Evolutionary conservation across 2,797 vertebrate species (phyloP).

Genomic region (Cyprinodon diabolis): DNA sequence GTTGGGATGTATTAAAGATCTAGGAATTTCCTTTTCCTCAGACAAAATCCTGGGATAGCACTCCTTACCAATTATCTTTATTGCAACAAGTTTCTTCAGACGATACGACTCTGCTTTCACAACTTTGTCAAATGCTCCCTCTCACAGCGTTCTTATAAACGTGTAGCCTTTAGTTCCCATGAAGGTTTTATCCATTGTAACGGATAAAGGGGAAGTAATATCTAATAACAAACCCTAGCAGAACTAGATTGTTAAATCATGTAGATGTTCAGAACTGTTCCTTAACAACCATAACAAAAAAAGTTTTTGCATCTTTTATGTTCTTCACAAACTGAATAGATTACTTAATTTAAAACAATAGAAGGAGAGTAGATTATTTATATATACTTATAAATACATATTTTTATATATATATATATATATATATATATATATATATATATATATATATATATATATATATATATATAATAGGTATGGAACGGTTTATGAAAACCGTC

Average conservation of each 20-base stretch:
- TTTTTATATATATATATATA: too few relatives aligned
- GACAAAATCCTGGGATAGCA: not conserved
- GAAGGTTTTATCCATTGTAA: conserved; percentile 7
- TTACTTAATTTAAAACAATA: not conserved
- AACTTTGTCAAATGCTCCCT: conserved; percentile 34
- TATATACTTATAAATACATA: not conserved
- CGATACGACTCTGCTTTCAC: conserved; percentile 23
- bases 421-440: too few relatives aligned
- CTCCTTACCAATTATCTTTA: conserved; percentile 26
- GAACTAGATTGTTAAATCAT: not conserved
- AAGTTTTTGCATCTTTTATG: not conserved
- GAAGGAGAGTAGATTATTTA: not conserved
- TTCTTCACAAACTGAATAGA: not conserved
- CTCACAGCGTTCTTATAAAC: conserved; percentile 12
- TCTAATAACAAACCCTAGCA: not conserved
- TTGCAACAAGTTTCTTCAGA: conserved; percentile 2
- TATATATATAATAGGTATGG: too few relatives aligned
- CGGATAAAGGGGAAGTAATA: not conserved
- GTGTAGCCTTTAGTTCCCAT: conserved; percentile 19
- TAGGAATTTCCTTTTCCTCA: conserved; percentile 9
- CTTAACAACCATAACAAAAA: not conserved
- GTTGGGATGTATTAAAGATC: conserved; percentile 22
- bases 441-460: too few relatives aligned
- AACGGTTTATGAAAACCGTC: too few relatives aligned
- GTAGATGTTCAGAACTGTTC: not conserved